Evolutionary conservation across 2,888 invertebrate species (phyloP), one percentile per base, ranked within the genome.

Genomic region (Caenorhabditis uteleia): DNA sequence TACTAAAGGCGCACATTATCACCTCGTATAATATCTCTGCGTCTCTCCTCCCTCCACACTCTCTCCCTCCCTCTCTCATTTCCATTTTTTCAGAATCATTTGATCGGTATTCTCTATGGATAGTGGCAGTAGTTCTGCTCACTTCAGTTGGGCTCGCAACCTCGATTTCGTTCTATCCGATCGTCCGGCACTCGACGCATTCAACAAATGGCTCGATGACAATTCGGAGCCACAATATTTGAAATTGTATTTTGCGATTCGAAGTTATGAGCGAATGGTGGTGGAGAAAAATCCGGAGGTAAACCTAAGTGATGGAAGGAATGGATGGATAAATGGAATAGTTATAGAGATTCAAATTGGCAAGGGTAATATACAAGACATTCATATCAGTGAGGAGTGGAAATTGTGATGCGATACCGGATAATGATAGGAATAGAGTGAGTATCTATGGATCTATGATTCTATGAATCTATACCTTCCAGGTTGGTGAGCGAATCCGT

Each of bases 231-330:
- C 66, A 1, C 66, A 79, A 54, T 75, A 79, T 16, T 55, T 79
- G 31, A 65, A 75, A 14, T 61, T 79, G 33, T 71, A 79, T 48
- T 79, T 77, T 44, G 76, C 79, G 7, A 73, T 78, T 14, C 42
- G 74, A 36, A 78, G 79, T 16, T 77, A 68, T 55, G 71, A 68
- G 26, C 53, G 70, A 33, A 76, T 77, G 77, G 64, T 61, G 27
- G 48, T 53, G 31, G 60, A 68, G 23, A 49, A 56, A 5, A 71
- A 80, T 42, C 54, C 61, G 25, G 58, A 73, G 47, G 64, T 55
- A n/a, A 14, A 14, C 4, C 12, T 26, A 2, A 33, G 4, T 33
- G 33, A 10, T 14, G n/a, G 36, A 38, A 40, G 40, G 6, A 23
- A 21, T 40, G 12, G 36, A n/a, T n/a, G n/a, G n/a, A n/a, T n/a